Conservation (phyloP, 2,113 vertebrate species). For the Herpailurus yagouaroundi region DNA sequence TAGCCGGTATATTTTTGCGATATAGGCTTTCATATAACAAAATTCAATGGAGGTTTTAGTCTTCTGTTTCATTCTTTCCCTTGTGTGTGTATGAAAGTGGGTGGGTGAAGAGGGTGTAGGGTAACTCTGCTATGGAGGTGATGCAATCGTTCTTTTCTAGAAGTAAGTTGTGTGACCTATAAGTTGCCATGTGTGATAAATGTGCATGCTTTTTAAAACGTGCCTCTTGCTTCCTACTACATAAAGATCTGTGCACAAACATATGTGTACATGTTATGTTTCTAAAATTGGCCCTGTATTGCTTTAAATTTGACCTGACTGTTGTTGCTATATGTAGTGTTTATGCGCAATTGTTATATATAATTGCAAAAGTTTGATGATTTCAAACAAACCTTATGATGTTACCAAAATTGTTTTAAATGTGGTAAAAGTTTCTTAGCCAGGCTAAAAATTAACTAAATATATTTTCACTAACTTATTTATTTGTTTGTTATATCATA, state of each 20-base stretch:
- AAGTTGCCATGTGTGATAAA: background rate
- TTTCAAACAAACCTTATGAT: background rate
- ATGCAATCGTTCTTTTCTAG: background rate
- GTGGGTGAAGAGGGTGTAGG: background rate
- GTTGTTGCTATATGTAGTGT: background rate
- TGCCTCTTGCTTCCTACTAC: background rate
- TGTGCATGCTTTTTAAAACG: background rate
- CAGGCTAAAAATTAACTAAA: background rate
- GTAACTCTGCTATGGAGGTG: background rate
- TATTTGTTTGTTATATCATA: conserved; percentile 12
- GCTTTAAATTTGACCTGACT: background rate
- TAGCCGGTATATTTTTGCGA: background rate
- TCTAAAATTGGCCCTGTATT: background rate
- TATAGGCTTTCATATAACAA: background rate
- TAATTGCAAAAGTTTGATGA: conserved; percentile 25
- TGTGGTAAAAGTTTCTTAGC: background rate
- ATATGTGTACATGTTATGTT: background rate
- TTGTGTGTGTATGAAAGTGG: background rate
- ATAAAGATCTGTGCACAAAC: background rate
- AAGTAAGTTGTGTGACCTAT: background rate
- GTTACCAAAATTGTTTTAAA: background rate
- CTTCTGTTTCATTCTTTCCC: background rate
- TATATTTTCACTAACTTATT: background rate
- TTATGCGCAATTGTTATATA: background rate
- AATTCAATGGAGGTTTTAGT: background rate